Conservation (phyloP, 2,888 invertebrate genomes). For the Dynastes tityus region DNA sequence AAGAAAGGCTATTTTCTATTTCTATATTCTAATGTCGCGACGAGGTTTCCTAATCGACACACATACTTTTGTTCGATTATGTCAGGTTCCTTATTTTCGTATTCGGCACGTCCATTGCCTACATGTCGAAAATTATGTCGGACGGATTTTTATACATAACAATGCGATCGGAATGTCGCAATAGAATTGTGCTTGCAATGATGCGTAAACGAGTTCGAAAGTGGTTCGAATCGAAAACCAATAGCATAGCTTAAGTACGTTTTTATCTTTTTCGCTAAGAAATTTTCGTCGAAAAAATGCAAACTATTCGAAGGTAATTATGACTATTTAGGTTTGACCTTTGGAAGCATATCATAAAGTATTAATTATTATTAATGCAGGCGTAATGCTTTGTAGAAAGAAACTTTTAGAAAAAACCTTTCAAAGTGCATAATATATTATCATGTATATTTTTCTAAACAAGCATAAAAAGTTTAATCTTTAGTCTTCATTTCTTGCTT, state of each 20-base stretch:
- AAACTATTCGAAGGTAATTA: not conserved
- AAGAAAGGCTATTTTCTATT: not conserved
- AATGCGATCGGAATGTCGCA: slow-evolving; percentile 1
- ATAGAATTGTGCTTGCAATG: not conserved
- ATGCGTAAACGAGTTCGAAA: slow-evolving; percentile 13
- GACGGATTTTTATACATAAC: slow-evolving; percentile 13
- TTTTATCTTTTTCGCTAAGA: not conserved
- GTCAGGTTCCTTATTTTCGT: slow-evolving; percentile 26
- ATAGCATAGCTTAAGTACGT: not conserved
- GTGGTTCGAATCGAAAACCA: slow-evolving; percentile 7
- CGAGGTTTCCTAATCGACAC: slow-evolving; percentile 13
- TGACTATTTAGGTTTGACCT: not conserved
- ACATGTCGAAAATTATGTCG: slow-evolving; percentile 26
- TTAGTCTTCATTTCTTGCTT: too few relatives aligned
- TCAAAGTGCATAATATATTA: too few relatives aligned
- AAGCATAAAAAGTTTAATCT: too few relatives aligned
- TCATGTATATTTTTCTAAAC: too few relatives aligned
- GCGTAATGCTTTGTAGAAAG: not conserved
- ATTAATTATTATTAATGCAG: not conserved
- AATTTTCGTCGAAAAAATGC: slow-evolving; percentile 20
- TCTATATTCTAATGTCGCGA: slow-evolving; percentile 19
- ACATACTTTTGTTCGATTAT: slow-evolving; percentile 26
- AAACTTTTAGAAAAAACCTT: not conserved
- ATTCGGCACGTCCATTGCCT: slow-evolving; percentile 14
- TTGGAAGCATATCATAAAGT: not conserved